Conservation (phyloP, 2,113 vertebrate species). For the Ailuropoda melanoleuca region DNA sequence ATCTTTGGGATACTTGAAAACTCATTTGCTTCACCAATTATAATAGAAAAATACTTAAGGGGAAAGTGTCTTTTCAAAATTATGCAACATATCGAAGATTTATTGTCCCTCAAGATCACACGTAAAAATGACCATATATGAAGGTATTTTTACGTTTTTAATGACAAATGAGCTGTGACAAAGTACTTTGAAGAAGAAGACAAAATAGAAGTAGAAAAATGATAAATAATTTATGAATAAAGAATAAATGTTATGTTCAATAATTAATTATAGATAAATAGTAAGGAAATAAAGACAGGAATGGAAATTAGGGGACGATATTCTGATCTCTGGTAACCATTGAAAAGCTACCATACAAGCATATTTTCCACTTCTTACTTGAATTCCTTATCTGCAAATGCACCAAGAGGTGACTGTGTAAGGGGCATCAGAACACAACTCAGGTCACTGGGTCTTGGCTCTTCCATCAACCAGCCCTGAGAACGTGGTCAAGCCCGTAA, state of each 20-base stretch:
- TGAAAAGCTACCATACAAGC: not conserved
- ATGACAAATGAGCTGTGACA: not conserved
- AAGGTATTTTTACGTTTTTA: not conserved
- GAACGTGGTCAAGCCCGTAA: not conserved
- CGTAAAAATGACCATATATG: not conserved
- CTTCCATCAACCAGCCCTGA: rapidly evolving
- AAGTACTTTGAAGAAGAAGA: not conserved
- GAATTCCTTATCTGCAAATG: not conserved
- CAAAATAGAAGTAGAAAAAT: not conserved
- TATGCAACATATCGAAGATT: not conserved
- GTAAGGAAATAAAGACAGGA: not conserved
- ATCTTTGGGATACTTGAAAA: not conserved
- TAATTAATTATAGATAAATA: not conserved
- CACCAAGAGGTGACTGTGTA: no score
- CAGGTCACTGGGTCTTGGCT: not conserved
- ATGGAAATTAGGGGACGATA: not conserved
- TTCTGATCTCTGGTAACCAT: not conserved
- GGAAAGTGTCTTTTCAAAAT: not conserved
- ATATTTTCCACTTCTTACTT: not conserved
- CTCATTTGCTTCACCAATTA: not conserved
- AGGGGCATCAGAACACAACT: not conserved
- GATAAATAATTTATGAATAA: not conserved
- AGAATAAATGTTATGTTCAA: not conserved
- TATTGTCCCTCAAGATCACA: not conserved
- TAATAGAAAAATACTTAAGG: not conserved